phyloP scores from a whole-genome alignment of 2,797 vertebrate genomes.

The Hirundo rustica region DNA sequence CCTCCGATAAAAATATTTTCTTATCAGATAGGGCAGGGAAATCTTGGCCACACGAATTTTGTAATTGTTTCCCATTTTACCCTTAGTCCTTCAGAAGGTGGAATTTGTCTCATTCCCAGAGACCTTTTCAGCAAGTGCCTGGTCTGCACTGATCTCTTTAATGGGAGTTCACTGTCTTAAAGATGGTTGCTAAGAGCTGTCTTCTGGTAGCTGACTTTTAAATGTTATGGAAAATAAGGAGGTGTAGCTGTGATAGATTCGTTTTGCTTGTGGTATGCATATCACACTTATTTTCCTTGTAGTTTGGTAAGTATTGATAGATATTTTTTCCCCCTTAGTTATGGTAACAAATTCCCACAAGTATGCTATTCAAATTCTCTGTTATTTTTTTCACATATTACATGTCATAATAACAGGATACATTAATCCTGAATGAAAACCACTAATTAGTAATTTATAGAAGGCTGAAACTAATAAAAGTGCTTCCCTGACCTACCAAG shows the following conservation, averaged over 20 bases:
- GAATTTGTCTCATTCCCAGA: neutral
- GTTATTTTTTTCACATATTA: neutral
- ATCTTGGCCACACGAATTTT: neutral
- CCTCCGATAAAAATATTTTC: neutral
- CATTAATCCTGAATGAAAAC: neutral
- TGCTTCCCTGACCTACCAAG: neutral
- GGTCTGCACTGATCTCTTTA: neutral
- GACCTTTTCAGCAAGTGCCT: neutral
- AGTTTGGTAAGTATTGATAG: conserved; percentile 26
- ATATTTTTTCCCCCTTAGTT: neutral
- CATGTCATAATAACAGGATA: neutral
- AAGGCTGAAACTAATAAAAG: neutral
- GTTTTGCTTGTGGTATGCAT: neutral
- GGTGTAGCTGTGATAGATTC: neutral
- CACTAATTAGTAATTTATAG: neutral
- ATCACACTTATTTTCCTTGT: neutral
- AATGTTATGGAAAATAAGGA: neutral
- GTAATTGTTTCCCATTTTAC: neutral
- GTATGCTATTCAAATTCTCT: neutral
- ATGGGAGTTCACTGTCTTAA: neutral
- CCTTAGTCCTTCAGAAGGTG: neutral
- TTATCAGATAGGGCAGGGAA: neutral
- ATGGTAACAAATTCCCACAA: neutral
- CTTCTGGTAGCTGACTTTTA: neutral
- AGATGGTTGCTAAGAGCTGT: neutral